Evolutionary conservation across 2,113 vertebrate genomes (phyloP).

Genomic region (Eublepharis macularius): DNA sequence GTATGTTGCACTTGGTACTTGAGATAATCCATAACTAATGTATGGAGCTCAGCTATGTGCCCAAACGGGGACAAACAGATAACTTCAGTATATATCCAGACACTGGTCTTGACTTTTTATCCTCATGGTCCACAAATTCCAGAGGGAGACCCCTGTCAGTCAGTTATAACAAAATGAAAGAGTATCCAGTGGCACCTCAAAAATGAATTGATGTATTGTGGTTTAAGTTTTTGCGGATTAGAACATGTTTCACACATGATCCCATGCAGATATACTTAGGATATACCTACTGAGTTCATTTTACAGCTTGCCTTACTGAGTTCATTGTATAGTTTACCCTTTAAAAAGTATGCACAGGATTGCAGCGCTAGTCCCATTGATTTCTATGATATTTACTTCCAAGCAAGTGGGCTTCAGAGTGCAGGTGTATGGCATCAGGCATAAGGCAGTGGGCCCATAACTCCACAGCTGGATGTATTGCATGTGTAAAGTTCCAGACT

Average conservation of each 20-base stretch:
- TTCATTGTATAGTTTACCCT: neutral
- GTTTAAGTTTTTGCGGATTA: too few relatives aligned
- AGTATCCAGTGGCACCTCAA: too few relatives aligned
- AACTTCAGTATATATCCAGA: neutral
- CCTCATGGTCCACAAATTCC: neutral
- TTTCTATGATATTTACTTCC: neutral
- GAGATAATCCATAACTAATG: constrained; percentile 35
- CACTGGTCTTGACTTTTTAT: neutral
- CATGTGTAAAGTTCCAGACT: too few relatives aligned
- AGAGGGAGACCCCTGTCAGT: too few relatives aligned
- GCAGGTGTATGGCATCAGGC: neutral
- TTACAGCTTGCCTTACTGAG: neutral
- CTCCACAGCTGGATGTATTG: neutral
- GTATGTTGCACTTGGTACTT: constrained; percentile 55
- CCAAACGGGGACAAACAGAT: neutral
- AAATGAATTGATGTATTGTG: too few relatives aligned
- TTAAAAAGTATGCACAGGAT: neutral
- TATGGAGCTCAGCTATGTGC: neutral
- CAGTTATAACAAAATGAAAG: too few relatives aligned
- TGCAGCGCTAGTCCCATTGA: neutral
- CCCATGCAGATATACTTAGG: neutral
- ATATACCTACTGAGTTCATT: constrained; percentile 3
- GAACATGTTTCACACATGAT: neutral
- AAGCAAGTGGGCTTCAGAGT: neutral
- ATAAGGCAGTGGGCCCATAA: neutral